phyloP scores from a whole-genome alignment of 2,797 vertebrate genomes.

The Synaphobranchus kaupii region DNA sequence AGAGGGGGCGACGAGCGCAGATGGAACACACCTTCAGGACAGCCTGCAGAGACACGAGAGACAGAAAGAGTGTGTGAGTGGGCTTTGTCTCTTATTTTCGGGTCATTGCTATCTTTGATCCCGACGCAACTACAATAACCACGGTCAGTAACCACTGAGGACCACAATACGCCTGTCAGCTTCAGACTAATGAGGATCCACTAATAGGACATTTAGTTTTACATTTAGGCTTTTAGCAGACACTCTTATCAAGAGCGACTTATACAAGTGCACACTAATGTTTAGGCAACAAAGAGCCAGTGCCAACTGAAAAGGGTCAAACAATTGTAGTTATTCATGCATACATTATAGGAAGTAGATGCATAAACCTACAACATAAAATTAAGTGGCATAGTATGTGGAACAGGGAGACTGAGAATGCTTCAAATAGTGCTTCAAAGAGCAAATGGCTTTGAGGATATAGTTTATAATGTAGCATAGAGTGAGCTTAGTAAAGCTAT shows the following conservation, averaged over 20 bases:
- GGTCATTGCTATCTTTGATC: not conserved
- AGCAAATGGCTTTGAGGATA: not conserved
- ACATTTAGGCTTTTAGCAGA: too few relatives aligned
- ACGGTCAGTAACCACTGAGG: not conserved
- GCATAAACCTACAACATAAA: not conserved
- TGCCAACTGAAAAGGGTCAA: too few relatives aligned
- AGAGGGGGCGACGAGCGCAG: constrained; percentile 15
- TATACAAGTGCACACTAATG: too few relatives aligned
- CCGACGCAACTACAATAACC: not conserved
- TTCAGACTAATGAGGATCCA: not conserved
- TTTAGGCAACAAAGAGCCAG: too few relatives aligned
- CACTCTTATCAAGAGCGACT: too few relatives aligned
- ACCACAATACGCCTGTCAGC: not conserved
- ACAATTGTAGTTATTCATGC: too few relatives aligned
- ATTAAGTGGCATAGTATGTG: not conserved
- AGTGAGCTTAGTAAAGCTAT: not conserved
- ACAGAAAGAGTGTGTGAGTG: not conserved
- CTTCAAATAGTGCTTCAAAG: not conserved
- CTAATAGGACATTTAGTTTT: not conserved
- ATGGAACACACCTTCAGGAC: not conserved
- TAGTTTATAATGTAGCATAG: not conserved
- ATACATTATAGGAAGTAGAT: not conserved
- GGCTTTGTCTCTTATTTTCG: not conserved
- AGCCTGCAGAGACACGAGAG: not conserved
- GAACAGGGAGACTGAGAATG: not conserved